Evolutionary conservation across 2,797 vertebrate genomes (phyloP).

Genomic region (Crax fasciolata): DNA sequence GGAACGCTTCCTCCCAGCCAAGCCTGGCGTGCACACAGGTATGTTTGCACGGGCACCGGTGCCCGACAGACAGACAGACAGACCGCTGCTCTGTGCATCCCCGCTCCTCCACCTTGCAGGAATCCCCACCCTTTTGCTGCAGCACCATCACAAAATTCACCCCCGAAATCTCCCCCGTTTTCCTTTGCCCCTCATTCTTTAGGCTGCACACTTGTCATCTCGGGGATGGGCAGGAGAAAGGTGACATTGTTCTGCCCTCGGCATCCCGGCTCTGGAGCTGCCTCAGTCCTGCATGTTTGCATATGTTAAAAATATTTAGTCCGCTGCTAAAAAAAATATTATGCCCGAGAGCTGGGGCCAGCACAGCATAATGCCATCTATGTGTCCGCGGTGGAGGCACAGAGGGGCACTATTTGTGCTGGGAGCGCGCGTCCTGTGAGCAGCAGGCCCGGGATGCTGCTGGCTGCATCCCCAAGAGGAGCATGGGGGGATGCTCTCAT

Average conservation of each 20-base stretch:
- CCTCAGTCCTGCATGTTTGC: constrained; percentile 71
- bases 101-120: background rate
- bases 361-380: constrained; percentile 74
- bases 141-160: background rate
- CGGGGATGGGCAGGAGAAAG: constrained; percentile 54
- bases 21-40: background rate
- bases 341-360: constrained; percentile 70
- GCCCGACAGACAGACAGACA: background rate
- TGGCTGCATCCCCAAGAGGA: background rate
- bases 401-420: constrained; percentile 53
- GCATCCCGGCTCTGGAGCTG: constrained; percentile 59
- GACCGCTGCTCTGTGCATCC: background rate
- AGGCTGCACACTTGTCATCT: background rate
- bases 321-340: constrained; percentile 77
- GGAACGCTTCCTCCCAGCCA: background rate
- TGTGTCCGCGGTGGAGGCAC: constrained; percentile 51
- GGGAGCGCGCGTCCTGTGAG: background rate
- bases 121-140: fast-evolving
- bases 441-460: background rate
- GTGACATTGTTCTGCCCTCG: constrained; percentile 46
- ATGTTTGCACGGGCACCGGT: background rate
- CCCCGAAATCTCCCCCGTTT: background rate
- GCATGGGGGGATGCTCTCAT: background rate
- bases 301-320: constrained; percentile 80
- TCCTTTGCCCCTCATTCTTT: background rate